Conservation (phyloP, 2,113 vertebrate genomes). For the Eudyptes chrysolophus region DNA sequence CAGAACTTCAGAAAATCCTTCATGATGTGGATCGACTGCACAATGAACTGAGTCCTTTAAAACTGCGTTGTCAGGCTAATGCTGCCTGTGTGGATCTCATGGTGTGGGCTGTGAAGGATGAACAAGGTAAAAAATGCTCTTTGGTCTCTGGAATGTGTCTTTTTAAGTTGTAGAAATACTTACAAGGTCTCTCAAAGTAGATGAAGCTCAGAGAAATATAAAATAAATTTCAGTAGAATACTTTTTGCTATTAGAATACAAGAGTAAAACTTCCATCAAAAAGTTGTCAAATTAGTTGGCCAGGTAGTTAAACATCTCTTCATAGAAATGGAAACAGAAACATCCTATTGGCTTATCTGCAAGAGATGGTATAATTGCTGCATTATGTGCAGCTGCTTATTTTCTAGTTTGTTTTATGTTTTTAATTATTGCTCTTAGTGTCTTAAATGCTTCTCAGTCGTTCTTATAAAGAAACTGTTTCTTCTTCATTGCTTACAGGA, state of each 20-base stretch:
- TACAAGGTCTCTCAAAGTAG: background rate
- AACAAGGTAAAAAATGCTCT: slow-evolving; percentile 83
- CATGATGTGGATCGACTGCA: slow-evolving; percentile 86
- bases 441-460: background rate
- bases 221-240: background rate
- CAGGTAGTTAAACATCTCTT: background rate
- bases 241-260: background rate
- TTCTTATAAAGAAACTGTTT: background rate
- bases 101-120: slow-evolving; percentile 98
- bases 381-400: background rate
- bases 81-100: slow-evolving; percentile 97
- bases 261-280: background rate
- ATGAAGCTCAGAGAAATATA: background rate
- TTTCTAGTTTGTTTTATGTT: background rate
- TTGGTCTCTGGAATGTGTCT: background rate
- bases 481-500: background rate
- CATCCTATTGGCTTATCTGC: background rate
- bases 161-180: background rate
- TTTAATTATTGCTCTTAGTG: background rate
- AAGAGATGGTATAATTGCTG: background rate
- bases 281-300: background rate
- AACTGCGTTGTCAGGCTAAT: slow-evolving; percentile 94
- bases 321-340: background rate
- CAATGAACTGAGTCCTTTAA: slow-evolving; percentile 87
- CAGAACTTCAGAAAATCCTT: slow-evolving; percentile 92